Base-by-base conservation (phyloP, 2,797 vertebrate genomes). In the Huso huso region DNA sequence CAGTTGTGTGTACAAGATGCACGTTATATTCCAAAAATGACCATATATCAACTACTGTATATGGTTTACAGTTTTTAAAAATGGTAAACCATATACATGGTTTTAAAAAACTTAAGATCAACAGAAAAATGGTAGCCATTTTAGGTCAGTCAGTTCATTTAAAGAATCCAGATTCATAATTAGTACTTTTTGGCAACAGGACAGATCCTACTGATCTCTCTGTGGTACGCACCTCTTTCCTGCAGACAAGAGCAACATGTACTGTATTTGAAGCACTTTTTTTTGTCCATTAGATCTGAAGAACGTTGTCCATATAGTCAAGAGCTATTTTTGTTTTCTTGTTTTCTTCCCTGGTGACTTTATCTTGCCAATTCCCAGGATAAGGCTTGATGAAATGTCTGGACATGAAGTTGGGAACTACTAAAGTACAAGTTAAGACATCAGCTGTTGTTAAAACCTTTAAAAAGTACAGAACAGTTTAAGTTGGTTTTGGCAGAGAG, bases 291-390 rank as follows among this genome's bases (percentile, higher is more conserved):
- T 52, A 51, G 50, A 11, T 4, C 63, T 10, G 9, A 51, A 64
- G 8, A 52, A 52, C 49, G 10, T 64, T 10, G 6, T 9, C 50
- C 18, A 48, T 18, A 15, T 18, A 66, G 64, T 18, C 15, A 51
- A 53, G 53, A 57, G 53, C 15, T 58, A 58, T 66, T 48, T 53
- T 7, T 48, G 37, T 15, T 57, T 18, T 23, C 11, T 7, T 48
- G 37, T 15, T 57, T 18, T 23, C 11, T 59, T 61, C 65, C 65
- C 57, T 60, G 7, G 65, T 59, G 55, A 51, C 48, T 49, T 13
- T n/a, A 60, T 8, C 12, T 11, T 49, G 65, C 65, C 65, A 66
- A 49, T 60, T 66, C 65, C 57, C 65, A 59, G 65, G 65, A 66
- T 12, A 66, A 66, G 48, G 65, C 48, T 49, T 6, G n/a, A 48